A percentile compares a stretch with the other conserved stretches of the same genome.
Evolutionary conservation across 1,140 invertebrate species (phyloP).

Genomic region (Pogonomyrmex californicus): DNA sequence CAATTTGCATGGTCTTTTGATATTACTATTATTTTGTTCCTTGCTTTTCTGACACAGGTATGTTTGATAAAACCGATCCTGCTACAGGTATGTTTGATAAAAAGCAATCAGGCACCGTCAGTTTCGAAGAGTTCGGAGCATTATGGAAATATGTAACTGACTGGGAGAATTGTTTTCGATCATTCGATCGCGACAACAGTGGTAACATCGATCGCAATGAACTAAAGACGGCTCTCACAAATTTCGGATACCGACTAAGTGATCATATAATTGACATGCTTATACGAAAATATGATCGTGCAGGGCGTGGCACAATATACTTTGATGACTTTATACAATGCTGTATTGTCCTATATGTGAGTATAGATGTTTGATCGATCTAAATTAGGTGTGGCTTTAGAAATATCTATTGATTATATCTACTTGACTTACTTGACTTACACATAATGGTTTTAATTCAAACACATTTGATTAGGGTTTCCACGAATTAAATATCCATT

Average conservation of each 20-base stretch:
- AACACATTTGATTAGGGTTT: not conserved
- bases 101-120: conserved; percentile 95
- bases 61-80: conserved; percentile 83
- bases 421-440: conserved; percentile 7
- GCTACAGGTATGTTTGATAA: conserved; percentile 98
- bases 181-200: conserved; percentile 97
- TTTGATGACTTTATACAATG: conserved; percentile 99
- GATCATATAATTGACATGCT: conserved; percentile 94
- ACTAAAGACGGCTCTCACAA: conserved; percentile 95
- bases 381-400: not conserved
- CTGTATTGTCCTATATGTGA: conserved; percentile 97
- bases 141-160: conserved; percentile 99
- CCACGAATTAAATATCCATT: not conserved
- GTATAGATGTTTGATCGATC: conserved; percentile 81
- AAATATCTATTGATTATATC: not conserved
- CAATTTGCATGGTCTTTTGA: conserved; percentile 70
- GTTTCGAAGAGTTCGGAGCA: conserved; percentile 97
- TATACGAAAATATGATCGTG: conserved; percentile 97
- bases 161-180: conserved; percentile 98
- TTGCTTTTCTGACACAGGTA: conserved; percentile 81
- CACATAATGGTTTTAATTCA: too few relatives aligned
- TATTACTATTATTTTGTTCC: conserved; percentile 62
- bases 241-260: conserved; percentile 97
- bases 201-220: conserved; percentile 98
- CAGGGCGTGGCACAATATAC: conserved; percentile 95